Percentiles rank a stretch among this genome's conserved stretches.
phyloP scores from a whole-genome alignment of 1,140 invertebrate species.

The Rhyacophila brunnea region DNA sequence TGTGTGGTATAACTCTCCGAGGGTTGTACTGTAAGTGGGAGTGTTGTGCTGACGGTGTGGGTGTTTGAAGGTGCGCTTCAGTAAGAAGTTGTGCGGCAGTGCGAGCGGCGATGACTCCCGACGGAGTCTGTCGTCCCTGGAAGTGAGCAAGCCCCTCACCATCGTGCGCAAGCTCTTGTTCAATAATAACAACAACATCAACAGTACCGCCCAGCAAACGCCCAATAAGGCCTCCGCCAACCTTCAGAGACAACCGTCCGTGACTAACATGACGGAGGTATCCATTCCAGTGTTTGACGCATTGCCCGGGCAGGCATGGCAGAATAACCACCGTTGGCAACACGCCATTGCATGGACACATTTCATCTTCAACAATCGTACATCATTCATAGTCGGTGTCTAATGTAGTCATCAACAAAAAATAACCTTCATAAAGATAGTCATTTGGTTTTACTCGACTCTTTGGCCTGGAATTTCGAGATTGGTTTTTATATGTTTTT shows the following conservation, averaged over 20 bases:
- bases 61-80: conserved; percentile 9
- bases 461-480: no score
- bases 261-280: conserved; percentile 34
- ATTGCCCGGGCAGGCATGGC: no score
- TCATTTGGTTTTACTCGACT: no score
- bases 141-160: conserved; percentile 19
- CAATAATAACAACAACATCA: not conserved
- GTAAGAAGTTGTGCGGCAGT: not conserved
- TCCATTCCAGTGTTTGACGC: conserved; percentile 1
- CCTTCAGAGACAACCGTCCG: conserved; percentile 23
- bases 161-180: conserved; percentile 28
- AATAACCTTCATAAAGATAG: no score
- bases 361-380: no score
- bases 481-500: no score
- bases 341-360: no score
- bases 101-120: conserved; percentile 7
- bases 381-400: no score
- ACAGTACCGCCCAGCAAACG: not conserved
- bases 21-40: no score
- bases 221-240: conserved; percentile 5
- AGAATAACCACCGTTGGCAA: no score
- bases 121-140: conserved; percentile 21
- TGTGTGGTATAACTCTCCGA: no score
- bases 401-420: no score
- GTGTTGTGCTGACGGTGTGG: conserved; percentile 1